These are phyloP conservation scores for Etheostoma nigrum DNA, from an alignment of 2,797 vertebrate species.

Conservation along the genomic window DNA sequence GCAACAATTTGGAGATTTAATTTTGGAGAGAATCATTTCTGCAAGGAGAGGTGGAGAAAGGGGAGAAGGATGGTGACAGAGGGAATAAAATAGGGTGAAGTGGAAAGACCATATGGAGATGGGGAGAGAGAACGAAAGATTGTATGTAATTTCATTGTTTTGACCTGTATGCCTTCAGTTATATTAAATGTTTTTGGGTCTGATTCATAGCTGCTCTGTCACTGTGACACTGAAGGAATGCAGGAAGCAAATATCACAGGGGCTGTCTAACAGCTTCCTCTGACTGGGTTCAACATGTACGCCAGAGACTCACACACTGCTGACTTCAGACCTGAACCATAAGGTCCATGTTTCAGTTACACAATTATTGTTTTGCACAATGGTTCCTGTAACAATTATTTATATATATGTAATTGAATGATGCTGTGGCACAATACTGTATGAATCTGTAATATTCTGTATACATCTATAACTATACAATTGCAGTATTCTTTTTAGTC, in stretches of 20 bases:
- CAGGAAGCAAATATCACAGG: conserved; percentile 51
- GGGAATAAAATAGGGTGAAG: conserved; percentile 19
- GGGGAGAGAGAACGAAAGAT: conserved; percentile 40
- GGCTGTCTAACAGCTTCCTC: conserved; percentile 38
- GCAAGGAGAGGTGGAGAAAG: conserved; percentile 9
- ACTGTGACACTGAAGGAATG: conserved; percentile 37
- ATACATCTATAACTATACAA: neutral
- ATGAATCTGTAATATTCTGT: neutral
- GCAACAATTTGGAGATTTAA: conserved; percentile 37
- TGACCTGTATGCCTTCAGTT: conserved; percentile 35
- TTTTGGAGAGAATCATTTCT: conserved; percentile 33
- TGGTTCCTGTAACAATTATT: neutral
- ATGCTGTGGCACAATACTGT: neutral
- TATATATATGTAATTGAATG: neutral
- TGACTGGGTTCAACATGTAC: conserved; percentile 40
- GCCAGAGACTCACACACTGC: conserved; percentile 35
- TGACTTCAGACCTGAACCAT: neutral
- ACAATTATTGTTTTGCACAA: neutral
- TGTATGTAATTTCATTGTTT: conserved; percentile 50
- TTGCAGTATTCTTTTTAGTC: neutral
- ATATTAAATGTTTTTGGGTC: conserved; percentile 45
- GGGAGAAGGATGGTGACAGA: conserved; percentile 3
- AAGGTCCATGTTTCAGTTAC: neutral
- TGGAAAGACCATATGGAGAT: conserved; percentile 9
- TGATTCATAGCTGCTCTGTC: conserved; percentile 25